phyloP scores from a whole-genome alignment of 2,888 invertebrate genomes.

The Pandemis heparana region DNA sequence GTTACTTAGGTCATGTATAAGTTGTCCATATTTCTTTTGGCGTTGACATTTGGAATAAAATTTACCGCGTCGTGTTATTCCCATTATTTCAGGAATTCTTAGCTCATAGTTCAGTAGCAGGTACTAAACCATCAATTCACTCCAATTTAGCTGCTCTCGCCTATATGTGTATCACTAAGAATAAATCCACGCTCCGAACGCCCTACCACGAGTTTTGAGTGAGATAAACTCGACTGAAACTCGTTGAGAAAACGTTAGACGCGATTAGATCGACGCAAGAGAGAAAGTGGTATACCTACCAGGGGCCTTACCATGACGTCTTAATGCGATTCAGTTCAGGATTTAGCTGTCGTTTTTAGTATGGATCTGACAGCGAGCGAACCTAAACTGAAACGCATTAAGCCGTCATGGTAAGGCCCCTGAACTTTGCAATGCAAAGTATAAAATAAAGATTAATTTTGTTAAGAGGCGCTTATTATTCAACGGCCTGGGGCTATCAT shows the following conservation, averaged over 20 bases:
- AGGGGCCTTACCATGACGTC: too few species aligned
- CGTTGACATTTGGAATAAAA: neutral
- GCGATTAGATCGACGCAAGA: neutral
- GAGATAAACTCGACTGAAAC: neutral
- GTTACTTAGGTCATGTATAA: too few species aligned
- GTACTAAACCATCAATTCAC: conserved; percentile 63
- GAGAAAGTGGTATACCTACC: neutral
- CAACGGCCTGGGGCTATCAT: too few species aligned
- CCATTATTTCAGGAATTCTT: conserved; percentile 20
- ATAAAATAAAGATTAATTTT: too few species aligned
- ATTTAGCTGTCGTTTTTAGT: too few species aligned
- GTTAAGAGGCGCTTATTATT: too few species aligned
- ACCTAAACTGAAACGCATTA: too few species aligned
- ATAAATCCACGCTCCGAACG: conserved; percentile 62
- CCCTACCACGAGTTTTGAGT: conserved; percentile 52
- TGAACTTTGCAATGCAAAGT: too few species aligned
- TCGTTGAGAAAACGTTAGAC: neutral
- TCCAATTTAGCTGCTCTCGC: conserved; percentile 64
- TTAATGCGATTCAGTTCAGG: too few species aligned
- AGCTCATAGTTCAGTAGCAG: conserved; percentile 22
- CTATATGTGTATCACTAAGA: conserved; percentile 69
- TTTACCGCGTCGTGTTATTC: neutral
- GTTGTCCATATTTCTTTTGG: neutral
- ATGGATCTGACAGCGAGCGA: too few species aligned
- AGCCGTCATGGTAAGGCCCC: too few species aligned